Conservation (phyloP, 2,888 invertebrate species). For the Trichogramma evanescens region DNA sequence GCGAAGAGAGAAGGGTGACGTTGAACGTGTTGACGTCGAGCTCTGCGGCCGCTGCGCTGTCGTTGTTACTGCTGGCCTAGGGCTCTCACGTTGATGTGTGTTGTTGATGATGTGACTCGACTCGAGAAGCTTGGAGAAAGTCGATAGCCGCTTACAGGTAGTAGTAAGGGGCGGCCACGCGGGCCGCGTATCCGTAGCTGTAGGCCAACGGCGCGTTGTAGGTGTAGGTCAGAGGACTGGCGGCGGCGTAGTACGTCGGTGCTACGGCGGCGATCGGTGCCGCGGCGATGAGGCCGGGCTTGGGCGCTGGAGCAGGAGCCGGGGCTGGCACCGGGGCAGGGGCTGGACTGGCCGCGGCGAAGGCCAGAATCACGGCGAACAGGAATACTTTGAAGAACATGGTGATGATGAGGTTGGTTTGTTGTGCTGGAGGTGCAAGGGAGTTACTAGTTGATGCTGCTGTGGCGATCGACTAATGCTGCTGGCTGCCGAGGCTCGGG, state of each 20-base stretch:
- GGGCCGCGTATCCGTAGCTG: slow-evolving; percentile 1
- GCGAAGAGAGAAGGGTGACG: no score
- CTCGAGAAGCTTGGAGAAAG: no score
- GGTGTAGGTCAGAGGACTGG: neutral
- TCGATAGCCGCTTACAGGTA: no score
- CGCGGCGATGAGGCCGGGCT: neutral
- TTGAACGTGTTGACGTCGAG: no score
- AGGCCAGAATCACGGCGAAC: neutral
- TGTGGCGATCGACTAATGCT: neutral
- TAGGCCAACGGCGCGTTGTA: neutral
- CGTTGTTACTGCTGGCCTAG: no score
- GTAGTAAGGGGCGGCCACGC: neutral
- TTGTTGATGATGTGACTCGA: no score
- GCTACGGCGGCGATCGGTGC: neutral
- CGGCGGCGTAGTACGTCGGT: neutral
- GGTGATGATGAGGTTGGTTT: neutral
- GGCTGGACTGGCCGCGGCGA: neutral
- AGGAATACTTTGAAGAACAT: slow-evolving; percentile 11
- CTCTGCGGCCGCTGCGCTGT: no score
- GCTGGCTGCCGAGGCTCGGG: no score
- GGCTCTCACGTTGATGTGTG: no score
- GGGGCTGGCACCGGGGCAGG: neutral
- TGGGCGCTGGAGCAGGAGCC: neutral
- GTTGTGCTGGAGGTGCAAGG: neutral
- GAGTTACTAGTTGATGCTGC: neutral